Evolutionary conservation across 1,140 invertebrate species (phyloP).

Genomic region (Drosophila sucinea): DNA sequence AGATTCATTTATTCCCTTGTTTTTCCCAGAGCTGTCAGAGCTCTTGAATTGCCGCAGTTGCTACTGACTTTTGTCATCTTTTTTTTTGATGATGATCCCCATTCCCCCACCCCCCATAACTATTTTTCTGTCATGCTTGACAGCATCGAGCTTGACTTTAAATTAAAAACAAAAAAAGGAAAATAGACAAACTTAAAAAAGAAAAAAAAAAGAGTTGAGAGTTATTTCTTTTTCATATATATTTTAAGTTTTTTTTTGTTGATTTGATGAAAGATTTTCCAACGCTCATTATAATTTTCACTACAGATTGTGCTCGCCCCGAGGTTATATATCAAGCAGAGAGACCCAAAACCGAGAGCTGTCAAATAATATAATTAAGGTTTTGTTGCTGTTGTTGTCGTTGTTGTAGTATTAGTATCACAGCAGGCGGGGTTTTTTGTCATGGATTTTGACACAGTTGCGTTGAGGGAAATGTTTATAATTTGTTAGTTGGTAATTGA

Average conservation of each 20-base stretch:
- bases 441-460: conserved; percentile 71
- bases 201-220: background rate
- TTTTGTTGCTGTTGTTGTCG: conserved; percentile 47
- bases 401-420: conserved; percentile 53
- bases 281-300: conserved; percentile 72
- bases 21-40: conserved; percentile 75
- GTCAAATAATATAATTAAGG: conserved; percentile 77
- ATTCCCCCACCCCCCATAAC: no score
- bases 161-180: conserved; percentile 53
- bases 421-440: conserved; percentile 36
- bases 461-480: conserved; percentile 64
- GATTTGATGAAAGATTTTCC: conserved; percentile 53
- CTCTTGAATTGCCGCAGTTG: conserved; percentile 39
- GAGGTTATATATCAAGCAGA: conserved; percentile 61
- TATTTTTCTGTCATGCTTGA: conserved; percentile 62
- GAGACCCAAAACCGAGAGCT: conserved; percentile 27
- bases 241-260: conserved; percentile 10
- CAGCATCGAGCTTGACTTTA: conserved; percentile 68
- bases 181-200: background rate
- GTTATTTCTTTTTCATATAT: conserved; percentile 31
- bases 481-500: conserved; percentile 76
- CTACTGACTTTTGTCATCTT: conserved; percentile 67
- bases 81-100: conserved; percentile 38
- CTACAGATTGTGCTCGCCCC: conserved; percentile 54
- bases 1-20: conserved; percentile 27